These are phyloP conservation scores for Drosophila kokeensis DNA, from an alignment of 2,888 invertebrate species.

Conservation along the genomic window DNA sequence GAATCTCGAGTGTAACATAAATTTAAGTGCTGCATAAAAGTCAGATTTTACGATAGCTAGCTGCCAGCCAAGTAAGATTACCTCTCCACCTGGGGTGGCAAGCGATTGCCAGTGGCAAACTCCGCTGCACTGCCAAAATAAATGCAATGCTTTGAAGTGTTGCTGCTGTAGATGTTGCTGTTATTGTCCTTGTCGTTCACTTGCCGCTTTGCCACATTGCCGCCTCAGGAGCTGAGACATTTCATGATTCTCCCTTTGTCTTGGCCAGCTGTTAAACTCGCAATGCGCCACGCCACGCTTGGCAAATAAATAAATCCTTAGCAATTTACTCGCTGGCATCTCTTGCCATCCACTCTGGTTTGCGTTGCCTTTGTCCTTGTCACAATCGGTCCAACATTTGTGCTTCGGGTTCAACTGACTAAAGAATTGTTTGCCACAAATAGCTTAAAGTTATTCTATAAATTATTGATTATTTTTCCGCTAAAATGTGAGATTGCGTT, in stretches of 20 bases:
- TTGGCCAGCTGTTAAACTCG: conserved; percentile 23
- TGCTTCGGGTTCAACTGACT: conserved; percentile 64
- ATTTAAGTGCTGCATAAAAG: conserved; percentile 78
- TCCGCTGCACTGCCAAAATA: conserved; percentile 59
- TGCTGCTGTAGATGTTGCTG: background rate
- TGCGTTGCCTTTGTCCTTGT: conserved; percentile 29
- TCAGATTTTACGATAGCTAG: conserved; percentile 61
- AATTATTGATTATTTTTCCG: conserved; percentile 67
- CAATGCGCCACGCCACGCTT: conserved; percentile 37
- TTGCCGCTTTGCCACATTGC: conserved; percentile 10
- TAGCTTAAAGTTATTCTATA: conserved; percentile 63
- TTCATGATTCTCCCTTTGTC: conserved; percentile 29
- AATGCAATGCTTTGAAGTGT: conserved; percentile 65
- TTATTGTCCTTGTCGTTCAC: conserved; percentile 1
- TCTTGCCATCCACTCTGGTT: conserved; percentile 27
- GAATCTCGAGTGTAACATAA: conserved; percentile 77
- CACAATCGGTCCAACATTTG: conserved; percentile 39
- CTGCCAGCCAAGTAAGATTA: conserved; percentile 7
- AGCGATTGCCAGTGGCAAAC: conserved; percentile 1
- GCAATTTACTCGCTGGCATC: conserved; percentile 59
- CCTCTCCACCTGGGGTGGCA: conserved; percentile 1
- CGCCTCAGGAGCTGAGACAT: conserved; percentile 40
- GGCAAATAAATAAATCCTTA: conserved; percentile 68
- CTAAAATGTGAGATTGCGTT: background rate
- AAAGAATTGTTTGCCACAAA: conserved; percentile 57